phyloP scores from a whole-genome alignment of 2,113 vertebrate genomes.

The Nansenia antarctica region DNA sequence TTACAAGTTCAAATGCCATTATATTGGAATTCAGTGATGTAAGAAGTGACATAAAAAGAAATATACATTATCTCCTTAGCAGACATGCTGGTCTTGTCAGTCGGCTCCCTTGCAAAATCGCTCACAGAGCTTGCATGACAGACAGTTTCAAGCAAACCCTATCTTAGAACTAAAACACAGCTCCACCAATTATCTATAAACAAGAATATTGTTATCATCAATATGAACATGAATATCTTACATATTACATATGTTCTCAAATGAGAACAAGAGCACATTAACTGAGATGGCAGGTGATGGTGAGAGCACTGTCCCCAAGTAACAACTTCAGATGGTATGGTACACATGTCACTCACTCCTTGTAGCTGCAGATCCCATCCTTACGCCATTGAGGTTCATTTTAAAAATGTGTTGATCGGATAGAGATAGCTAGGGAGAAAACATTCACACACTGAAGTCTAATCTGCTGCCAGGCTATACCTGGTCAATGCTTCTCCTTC shows the following conservation, averaged over 20 bases:
- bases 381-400: not conserved
- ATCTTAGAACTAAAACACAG: no score
- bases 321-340: slow-evolving; percentile 37
- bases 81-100: not conserved
- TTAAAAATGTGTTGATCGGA: not conserved
- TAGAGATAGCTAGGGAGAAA: not conserved
- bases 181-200: slow-evolving; percentile 71
- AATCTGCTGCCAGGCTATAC: no score
- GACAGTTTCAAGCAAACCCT: no score
- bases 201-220: slow-evolving; percentile 65
- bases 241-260: slow-evolving; percentile 77
- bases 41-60: not conserved
- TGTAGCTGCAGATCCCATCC: no score
- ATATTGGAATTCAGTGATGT: not conserved
- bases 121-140: no score
- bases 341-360: no score
- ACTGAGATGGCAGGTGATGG: no score
- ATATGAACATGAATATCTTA: slow-evolving; percentile 75
- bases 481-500: not conserved
- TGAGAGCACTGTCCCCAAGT: no score
- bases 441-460: not conserved
- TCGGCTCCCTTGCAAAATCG: not conserved
- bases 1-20: not conserved
- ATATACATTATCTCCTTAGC: not conserved
- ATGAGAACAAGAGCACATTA: slow-evolving; percentile 75